Conservation (phyloP, 2,113 vertebrate genomes). For the Ciconia boyciana region DNA sequence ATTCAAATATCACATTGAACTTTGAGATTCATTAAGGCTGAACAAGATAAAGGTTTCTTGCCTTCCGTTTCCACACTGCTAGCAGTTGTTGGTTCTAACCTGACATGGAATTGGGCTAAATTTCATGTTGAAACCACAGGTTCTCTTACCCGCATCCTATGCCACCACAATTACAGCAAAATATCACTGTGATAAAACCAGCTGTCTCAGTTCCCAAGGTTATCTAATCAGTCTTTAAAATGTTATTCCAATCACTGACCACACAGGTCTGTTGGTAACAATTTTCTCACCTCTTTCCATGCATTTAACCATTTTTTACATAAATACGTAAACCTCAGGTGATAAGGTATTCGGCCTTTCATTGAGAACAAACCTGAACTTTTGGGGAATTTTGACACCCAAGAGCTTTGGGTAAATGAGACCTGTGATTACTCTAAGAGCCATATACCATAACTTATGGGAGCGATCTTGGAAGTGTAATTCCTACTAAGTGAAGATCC, state of each 20-base stretch:
- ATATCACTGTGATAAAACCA: neutral
- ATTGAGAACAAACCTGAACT: neutral
- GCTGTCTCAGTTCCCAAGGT: neutral
- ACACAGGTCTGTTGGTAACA: neutral
- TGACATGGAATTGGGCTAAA: neutral
- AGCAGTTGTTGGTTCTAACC: neutral
- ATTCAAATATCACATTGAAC: neutral
- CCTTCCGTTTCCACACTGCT: neutral
- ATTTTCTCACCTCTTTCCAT: neutral
- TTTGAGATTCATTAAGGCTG: neutral
- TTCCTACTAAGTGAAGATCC: neutral
- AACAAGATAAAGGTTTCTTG: neutral
- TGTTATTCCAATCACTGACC: neutral
- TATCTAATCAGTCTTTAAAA: neutral
- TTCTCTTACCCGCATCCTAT: neutral
- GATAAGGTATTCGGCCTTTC: neutral
- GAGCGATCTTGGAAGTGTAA: neutral
- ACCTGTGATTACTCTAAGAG: neutral
- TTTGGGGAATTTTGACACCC: neutral
- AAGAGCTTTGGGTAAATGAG: neutral
- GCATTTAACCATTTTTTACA: neutral
- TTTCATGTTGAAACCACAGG: neutral
- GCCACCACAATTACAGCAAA: neutral
- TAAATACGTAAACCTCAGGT: neutral
- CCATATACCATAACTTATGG: fast-evolving